Percentiles rank a stretch among this genome's conserved stretches.
These are phyloP conservation scores for Oreochromis grahami DNA, from an alignment of 2,797 vertebrate genomes.

Conservation along the genomic window DNA sequence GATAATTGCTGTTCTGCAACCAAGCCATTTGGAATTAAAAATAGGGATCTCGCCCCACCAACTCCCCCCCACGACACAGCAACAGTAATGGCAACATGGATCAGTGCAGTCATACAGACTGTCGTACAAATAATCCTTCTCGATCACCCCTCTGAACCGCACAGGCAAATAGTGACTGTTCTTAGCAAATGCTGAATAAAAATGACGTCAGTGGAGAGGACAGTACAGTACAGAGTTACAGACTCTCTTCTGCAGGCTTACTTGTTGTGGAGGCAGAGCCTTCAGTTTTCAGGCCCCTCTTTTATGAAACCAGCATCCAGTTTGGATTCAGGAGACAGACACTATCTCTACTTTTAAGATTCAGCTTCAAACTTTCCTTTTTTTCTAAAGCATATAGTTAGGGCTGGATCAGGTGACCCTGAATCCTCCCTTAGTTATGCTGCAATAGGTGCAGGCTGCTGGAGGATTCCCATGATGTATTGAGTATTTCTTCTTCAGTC, in stretches of 20 bases:
- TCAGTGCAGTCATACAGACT: not conserved
- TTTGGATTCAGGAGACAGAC: no score
- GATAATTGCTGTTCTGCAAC: not conserved
- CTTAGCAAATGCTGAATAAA: not conserved
- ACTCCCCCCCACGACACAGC: not conserved
- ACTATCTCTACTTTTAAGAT: no score
- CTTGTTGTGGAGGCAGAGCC: not conserved
- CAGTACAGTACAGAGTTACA: not conserved
- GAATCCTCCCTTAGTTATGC: no score
- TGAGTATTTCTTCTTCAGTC: no score
- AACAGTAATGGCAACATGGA: not conserved
- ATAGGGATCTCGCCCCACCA: not conserved
- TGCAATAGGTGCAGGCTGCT: no score
- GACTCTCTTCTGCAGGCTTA: not conserved
- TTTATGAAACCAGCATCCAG: not conserved
- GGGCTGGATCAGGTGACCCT: no score
- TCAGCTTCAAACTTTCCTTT: no score
- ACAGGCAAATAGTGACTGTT: not conserved
- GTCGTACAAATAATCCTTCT: not conserved
- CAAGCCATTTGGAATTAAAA: not conserved
- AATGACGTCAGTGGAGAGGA: not conserved
- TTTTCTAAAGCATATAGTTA: no score
- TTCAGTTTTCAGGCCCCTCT: not conserved
- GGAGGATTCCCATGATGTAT: no score
- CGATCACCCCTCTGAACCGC: not conserved